Conservation (phyloP, 2,888 invertebrate genomes). For the Zelleria hepariella region DNA sequence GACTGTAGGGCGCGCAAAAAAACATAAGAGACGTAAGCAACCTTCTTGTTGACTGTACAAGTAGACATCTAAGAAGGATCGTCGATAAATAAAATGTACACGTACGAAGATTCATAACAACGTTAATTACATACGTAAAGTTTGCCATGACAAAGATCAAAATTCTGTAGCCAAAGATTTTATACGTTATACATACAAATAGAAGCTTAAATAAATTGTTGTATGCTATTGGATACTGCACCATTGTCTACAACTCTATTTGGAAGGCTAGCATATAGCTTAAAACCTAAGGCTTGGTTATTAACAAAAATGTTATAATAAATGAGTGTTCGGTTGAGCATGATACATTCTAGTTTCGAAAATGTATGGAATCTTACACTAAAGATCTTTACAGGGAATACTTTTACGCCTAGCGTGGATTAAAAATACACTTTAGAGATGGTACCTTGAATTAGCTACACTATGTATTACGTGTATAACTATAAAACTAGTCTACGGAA, state of each 20-base stretch:
- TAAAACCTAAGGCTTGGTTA: neutral
- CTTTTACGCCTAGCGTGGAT: neutral
- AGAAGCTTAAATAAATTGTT: neutral
- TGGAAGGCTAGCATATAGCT: neutral
- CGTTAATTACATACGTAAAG: neutral
- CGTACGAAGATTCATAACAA: neutral
- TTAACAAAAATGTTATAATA: neutral
- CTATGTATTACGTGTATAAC: slow-evolving; percentile 32
- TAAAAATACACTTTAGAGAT: slow-evolving; percentile 21
- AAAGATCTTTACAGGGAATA: neutral
- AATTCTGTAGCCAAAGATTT: neutral
- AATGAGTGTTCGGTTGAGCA: neutral
- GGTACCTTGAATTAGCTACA: slow-evolving; percentile 37
- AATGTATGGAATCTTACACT: neutral
- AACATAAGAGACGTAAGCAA: too few relatives aligned
- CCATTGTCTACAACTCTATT: neutral
- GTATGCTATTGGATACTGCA: neutral
- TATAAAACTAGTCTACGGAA: slow-evolving; percentile 44
- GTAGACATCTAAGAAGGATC: neutral
- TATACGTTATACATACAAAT: neutral
- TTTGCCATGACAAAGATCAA: neutral
- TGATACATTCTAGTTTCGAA: neutral
- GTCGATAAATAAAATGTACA: neutral
- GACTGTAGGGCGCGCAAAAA: too few relatives aligned
- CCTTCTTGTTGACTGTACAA: too few relatives aligned